Conservation (phyloP, 2,797 vertebrate species). For the Borostomias antarcticus region DNA sequence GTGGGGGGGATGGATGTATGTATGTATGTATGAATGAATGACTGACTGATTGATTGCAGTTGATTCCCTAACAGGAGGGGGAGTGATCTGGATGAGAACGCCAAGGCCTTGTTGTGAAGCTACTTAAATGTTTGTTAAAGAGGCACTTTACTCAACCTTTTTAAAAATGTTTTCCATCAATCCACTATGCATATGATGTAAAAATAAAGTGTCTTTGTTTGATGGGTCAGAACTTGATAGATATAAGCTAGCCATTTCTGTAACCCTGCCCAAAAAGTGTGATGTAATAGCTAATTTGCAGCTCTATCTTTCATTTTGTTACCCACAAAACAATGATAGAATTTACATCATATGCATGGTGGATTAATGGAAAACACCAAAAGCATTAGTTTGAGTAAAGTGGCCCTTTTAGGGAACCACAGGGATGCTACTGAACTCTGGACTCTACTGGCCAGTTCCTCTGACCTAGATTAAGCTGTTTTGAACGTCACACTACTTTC, state of each 20-base stretch:
- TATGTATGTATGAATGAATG: background rate
- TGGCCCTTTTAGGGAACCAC: background rate
- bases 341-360: too few relatives aligned
- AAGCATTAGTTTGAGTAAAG: conserved; percentile 26
- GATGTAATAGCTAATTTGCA: too few relatives aligned
- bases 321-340: too few relatives aligned
- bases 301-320: too few relatives aligned
- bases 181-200: too few relatives aligned
- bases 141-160: too few relatives aligned
- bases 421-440: background rate
- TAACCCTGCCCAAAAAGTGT: too few relatives aligned
- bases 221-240: too few relatives aligned
- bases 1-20: background rate
- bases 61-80: conserved; percentile 5
- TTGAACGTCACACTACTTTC: background rate
- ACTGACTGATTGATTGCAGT: background rate
- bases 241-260: too few relatives aligned
- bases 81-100: background rate
- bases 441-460: background rate
- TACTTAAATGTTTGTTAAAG: conserved; percentile 22
- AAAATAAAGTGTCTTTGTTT: too few relatives aligned
- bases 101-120: conserved; percentile 23
- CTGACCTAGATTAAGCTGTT: background rate
- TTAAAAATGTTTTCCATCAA: too few relatives aligned
- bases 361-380: too few relatives aligned